These are phyloP conservation scores for Mus spicilegus DNA, from an alignment of 2,113 vertebrate species.

Conservation along the genomic window DNA sequence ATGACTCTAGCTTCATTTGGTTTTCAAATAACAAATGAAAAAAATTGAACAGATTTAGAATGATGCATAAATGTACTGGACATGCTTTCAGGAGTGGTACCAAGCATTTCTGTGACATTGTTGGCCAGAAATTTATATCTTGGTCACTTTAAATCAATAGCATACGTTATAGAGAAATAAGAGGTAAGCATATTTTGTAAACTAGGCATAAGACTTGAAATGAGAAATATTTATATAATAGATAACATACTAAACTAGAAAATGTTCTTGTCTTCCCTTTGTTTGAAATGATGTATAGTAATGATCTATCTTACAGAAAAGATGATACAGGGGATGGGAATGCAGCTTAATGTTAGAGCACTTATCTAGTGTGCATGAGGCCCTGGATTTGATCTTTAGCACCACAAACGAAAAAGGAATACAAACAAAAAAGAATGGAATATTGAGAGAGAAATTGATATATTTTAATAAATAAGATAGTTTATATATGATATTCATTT, in stretches of 20 bases:
- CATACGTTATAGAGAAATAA: slow-evolving; percentile 55
- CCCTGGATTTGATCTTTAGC: not conserved
- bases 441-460: slow-evolving; percentile 60
- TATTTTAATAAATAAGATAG: slow-evolving; percentile 52
- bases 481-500: slow-evolving; percentile 55
- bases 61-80: not conserved
- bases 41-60: slow-evolving; percentile 47
- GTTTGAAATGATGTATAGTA: slow-evolving; percentile 70
- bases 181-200: slow-evolving; percentile 43
- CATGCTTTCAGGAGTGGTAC: slow-evolving; percentile 43
- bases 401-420: not conserved
- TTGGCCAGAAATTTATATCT: slow-evolving; percentile 56
- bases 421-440: not conserved
- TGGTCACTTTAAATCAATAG: slow-evolving; percentile 58
- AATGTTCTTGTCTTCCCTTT: slow-evolving; percentile 47
- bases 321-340: slow-evolving; percentile 4
- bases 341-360: not conserved
- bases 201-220: slow-evolving; percentile 60
- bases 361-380: not conserved
- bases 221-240: slow-evolving; percentile 50
- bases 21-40: slow-evolving; percentile 69
- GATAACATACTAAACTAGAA: slow-evolving; percentile 46
- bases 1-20: not conserved
- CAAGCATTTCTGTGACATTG: not conserved
- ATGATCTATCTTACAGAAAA: slow-evolving; percentile 56